Evolutionary conservation across 2,888 invertebrate genomes (phyloP), one percentile per base, ranked within the genome.

Genomic region (Drosophila robusta): DNA sequence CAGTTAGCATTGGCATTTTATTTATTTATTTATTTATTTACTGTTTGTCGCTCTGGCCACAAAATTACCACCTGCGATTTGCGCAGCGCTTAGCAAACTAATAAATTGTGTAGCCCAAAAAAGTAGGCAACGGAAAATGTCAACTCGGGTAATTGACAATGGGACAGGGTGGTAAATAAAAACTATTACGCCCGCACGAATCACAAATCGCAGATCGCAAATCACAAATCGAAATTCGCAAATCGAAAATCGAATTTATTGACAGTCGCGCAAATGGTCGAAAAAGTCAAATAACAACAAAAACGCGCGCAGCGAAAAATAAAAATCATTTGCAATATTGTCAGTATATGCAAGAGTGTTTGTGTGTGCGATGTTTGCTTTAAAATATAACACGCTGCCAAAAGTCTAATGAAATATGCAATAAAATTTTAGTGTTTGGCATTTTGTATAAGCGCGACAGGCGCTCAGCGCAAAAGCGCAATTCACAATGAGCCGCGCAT

Each of bases 391-490:
- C 77, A 77, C 58, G 63, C 75, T 73, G 67, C 42, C 77, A 76
- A 80, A 82, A 89, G 68, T 87, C 79, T 84, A 89, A 89, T 87
- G 89, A 89, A 89, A 85, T 85, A 87, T 87, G 87, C 85, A 89
- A 87, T 89, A 87, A 89, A 84, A 87, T 84, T 77, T 78, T 67
- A 89, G 75, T 87, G 50, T 83, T 84, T 87, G 68, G 61, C 75
- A 83, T 77, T 83, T 75, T 52, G 69, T 46, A 79, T 58, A 77
- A 69, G 41, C 42, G 54, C 64, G 58, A 58, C 65, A 64, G 45
- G 16, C 41, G 58, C 52, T 4, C 38, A 38, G 66, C 16, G 60
- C 61, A 73, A 74, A 78, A 72, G 67, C 73, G 58, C 73, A 72
- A 68, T 68, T 70, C 46, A 22, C 78, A 81, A 70, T 69, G 45